Percentiles rank a stretch among this genome's conserved stretches.
These are phyloP conservation scores for Porites lutea DNA, from an alignment of 64 coral and sea anemone species.

Conservation along the genomic window DNA sequence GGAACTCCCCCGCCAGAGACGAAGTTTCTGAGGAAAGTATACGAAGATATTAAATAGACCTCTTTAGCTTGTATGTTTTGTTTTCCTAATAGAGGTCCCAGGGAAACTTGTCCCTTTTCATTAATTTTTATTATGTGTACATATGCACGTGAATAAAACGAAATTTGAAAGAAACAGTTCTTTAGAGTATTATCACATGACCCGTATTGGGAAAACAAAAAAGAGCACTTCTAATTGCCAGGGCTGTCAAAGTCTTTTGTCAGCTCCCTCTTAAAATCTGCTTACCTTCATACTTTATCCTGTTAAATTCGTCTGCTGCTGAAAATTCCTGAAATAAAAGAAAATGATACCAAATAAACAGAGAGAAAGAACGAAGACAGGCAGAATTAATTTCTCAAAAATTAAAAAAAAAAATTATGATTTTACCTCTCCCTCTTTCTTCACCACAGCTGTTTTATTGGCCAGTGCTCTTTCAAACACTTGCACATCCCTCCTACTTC, in stretches of 20 bases:
- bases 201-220: too few relatives aligned
- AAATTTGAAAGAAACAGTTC: too few relatives aligned
- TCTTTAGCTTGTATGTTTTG: too few relatives aligned
- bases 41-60: background rate
- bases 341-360: background rate
- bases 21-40: constrained; percentile 61
- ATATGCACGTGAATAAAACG: too few relatives aligned
- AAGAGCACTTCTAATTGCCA: too few relatives aligned
- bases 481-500: constrained; percentile 63
- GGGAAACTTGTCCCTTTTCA: too few relatives aligned
- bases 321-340: constrained; percentile 59
- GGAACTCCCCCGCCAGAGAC: constrained; percentile 88
- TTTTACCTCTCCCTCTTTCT: constrained; percentile 77
- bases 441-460: constrained; percentile 73
- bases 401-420: background rate
- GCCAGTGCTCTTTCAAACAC: constrained; percentile 83
- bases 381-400: background rate
- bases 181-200: too few relatives aligned
- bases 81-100: too few relatives aligned
- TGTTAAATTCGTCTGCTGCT: constrained; percentile 93
- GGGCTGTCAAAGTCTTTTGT: too few relatives aligned
- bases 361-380: background rate
- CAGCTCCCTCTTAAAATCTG: background rate
- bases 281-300: constrained; percentile 96
- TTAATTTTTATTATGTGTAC: too few relatives aligned